phyloP scores from a whole-genome alignment of 2,797 vertebrate genomes.

The Cuniculus paca region DNA sequence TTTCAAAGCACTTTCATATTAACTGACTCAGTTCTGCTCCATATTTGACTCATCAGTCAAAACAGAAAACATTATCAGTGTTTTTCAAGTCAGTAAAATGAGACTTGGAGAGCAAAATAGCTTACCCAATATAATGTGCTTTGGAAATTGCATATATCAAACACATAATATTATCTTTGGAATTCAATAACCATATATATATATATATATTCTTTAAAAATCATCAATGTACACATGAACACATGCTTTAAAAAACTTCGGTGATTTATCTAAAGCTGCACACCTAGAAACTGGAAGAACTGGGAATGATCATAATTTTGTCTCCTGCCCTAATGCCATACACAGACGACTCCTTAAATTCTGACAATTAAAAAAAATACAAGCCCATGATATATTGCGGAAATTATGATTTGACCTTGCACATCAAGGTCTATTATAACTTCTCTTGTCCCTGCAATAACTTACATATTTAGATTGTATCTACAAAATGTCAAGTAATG shows the following conservation, averaged over 20 bases:
- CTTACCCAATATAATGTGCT: neutral
- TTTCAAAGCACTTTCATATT: conserved; percentile 56
- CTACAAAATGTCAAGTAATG: neutral
- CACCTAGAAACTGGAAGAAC: neutral
- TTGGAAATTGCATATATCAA: neutral
- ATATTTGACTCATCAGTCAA: conserved; percentile 19
- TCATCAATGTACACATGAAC: neutral
- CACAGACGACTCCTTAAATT: neutral
- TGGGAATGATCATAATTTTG: neutral
- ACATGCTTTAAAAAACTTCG: neutral
- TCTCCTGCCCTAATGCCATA: neutral
- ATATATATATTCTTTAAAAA: neutral
- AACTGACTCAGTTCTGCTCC: neutral
- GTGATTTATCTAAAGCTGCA: neutral
- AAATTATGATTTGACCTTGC: neutral
- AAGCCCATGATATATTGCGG: neutral
- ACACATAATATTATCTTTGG: neutral
- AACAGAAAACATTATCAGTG: neutral
- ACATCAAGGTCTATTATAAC: neutral
- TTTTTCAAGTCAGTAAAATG: conserved; percentile 18
- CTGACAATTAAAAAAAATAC: neutral
- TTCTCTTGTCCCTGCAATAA: neutral
- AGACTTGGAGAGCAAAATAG: neutral
- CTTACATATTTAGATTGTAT: neutral
- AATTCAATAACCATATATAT: neutral